Base-by-base conservation (phyloP, 2,888 invertebrate genomes). In the Drosophila maculinotata region DNA sequence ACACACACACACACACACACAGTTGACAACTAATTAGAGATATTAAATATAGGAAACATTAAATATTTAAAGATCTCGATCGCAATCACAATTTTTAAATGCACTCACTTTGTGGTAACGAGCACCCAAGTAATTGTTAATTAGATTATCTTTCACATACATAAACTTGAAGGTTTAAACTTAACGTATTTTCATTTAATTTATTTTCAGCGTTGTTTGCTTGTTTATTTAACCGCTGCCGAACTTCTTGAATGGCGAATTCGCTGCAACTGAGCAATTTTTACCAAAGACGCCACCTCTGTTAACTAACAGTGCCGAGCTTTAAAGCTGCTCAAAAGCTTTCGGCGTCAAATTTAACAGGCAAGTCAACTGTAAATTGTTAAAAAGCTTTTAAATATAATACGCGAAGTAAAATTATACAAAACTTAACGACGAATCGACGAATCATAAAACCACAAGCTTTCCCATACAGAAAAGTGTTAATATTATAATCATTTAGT, bases 171-270 rank as follows among this genome's bases (percentile, higher is more conserved):
- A 31, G 35, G 28, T 49, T 72, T 25, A 26, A 71, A 62, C 42
- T 26, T 36, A 72, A 73, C 73, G 74, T 49, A 26, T 42, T 47
- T 62, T 52, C 23, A 28, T 15, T 65, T 47, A 54, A 71, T 57
- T 67, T 73, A 39, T 15, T 42, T 49, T 33, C 10, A 17, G 33
- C 23, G 1, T 20, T 38, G 51, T 49, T 44, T 38, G 38, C 39
- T 45, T 51, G 69, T 67, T 72, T 62, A 14, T 35, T 68, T 63
- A 53, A 47, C 63, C 52, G 63, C 57, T 26, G 17, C 36, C 68
- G 60, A 66, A 66, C 67, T 59, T 71, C 66, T 65, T 44, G 49
- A 23, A 36, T 59, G 35, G 30, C 47, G 10, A 54, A 69, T 54
- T 56, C 51, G 41, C 39, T 59, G 31, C 23, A 33, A 53, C 49